A percentile compares a stretch with the other conserved stretches of the same genome.
These are phyloP conservation scores for Fregata magnificens DNA, from an alignment of 2,113 vertebrate species.

Conservation along the genomic window DNA sequence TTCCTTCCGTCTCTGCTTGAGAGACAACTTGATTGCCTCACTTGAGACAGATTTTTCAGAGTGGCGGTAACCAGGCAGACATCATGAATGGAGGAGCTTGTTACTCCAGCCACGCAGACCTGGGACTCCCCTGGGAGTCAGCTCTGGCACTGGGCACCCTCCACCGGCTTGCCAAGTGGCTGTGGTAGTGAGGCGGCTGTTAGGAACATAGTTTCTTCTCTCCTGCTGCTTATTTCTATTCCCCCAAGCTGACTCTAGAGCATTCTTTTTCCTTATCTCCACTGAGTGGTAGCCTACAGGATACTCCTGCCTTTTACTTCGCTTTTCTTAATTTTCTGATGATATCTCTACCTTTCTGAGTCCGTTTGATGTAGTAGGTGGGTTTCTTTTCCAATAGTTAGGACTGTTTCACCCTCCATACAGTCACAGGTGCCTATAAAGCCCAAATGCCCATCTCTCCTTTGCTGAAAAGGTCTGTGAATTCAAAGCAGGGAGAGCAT, in stretches of 20 bases:
- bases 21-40: constrained; percentile 56
- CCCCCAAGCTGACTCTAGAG: not conserved
- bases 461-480: not conserved
- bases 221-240: not conserved
- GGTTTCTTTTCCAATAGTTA: not conserved
- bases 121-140: not conserved
- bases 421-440: not conserved
- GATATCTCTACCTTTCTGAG: not conserved
- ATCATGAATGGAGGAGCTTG: not conserved
- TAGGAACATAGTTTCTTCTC: not conserved
- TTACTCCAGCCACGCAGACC: not conserved
- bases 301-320: not conserved
- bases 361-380: not conserved
- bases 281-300: not conserved
- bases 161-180: not conserved
- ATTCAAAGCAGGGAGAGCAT: not conserved
- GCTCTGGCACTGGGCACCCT: not conserved
- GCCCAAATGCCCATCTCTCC: not conserved
- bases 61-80: not conserved
- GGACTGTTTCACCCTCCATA: not conserved
- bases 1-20: constrained; percentile 17
- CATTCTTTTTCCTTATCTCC: not conserved
- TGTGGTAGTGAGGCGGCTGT: not conserved
- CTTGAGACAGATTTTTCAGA: constrained; percentile 49
- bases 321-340: not conserved